Conservation (phyloP, 1,140 invertebrate species). For the Drosophila mauritiana region DNA sequence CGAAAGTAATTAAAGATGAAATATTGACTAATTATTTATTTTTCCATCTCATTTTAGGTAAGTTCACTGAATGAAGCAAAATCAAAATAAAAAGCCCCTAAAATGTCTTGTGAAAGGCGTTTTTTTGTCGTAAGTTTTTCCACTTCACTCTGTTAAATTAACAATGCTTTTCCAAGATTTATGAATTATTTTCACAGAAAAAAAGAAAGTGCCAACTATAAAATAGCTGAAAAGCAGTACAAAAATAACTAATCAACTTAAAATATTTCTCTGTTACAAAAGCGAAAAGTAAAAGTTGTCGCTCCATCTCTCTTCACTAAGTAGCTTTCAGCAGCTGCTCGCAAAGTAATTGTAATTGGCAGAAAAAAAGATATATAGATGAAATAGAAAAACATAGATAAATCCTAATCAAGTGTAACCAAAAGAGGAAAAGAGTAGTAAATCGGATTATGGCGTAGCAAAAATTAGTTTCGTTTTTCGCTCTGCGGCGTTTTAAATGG, state of each 20-base stretch:
- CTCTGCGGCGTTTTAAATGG: slow-evolving; percentile 2
- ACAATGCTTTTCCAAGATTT: slow-evolving; percentile 46
- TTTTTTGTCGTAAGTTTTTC: slow-evolving; percentile 46
- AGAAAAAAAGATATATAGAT: slow-evolving; percentile 7
- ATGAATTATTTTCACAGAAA: slow-evolving; percentile 32
- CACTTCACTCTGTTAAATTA: slow-evolving; percentile 40
- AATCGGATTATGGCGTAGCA: slow-evolving; percentile 42
- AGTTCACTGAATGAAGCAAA: slow-evolving; percentile 35
- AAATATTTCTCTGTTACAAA: slow-evolving; percentile 45
- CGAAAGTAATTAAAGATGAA: slow-evolving; percentile 42
- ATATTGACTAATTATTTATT: slow-evolving; percentile 50
- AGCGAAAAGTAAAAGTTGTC: slow-evolving; percentile 62
- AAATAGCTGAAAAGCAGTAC: slow-evolving; percentile 31
- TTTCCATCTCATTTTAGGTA: slow-evolving; percentile 68
- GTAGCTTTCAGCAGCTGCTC: slow-evolving; percentile 62
- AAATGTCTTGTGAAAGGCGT: slow-evolving; percentile 10
- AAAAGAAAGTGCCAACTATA: slow-evolving; percentile 52
- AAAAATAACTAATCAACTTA: slow-evolving; percentile 32
- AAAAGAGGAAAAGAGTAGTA: slow-evolving; percentile 24
- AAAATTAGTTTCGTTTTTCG: slow-evolving; percentile 14
- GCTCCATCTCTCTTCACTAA: slow-evolving; percentile 10
- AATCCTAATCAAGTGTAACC: slow-evolving; percentile 77
- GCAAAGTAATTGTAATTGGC: slow-evolving; percentile 77
- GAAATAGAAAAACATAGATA: slow-evolving; percentile 27
- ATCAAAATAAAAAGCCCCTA: slow-evolving; percentile 11